A percentile compares a stretch with the other conserved stretches of the same genome.
These are phyloP conservation scores for Myzus persicae DNA, from an alignment of 1,140 invertebrate genomes.

Conservation along the genomic window DNA sequence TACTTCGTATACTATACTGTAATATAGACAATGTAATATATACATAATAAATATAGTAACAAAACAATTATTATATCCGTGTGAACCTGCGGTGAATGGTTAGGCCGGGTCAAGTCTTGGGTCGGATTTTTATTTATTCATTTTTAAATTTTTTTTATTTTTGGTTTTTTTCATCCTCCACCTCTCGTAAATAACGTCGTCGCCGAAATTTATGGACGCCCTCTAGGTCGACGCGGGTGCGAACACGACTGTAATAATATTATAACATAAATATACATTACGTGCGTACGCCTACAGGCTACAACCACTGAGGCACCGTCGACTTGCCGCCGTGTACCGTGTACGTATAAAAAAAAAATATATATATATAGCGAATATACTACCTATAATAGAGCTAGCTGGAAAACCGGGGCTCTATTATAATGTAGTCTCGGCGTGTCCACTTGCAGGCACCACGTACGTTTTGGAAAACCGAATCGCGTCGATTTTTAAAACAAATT, in stretches of 20 bases:
- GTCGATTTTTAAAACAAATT: not conserved
- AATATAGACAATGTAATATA: too few species aligned
- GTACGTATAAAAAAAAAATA: not conserved
- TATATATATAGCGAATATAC: not conserved
- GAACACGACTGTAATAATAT: not conserved
- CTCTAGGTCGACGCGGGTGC: not conserved
- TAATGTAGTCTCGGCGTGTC: not conserved
- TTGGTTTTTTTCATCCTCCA: not conserved
- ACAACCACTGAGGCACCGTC: not conserved
- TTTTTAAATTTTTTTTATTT: not conserved
- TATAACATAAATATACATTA: conserved; percentile 11
- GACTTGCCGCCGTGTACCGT: not conserved
- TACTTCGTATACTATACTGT: not conserved
- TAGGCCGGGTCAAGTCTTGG: not conserved
- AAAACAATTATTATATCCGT: not conserved
- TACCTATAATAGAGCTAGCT: not conserved
- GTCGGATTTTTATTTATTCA: not conserved
- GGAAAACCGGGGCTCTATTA: not conserved
- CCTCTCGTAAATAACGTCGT: not conserved
- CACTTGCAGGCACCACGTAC: not conserved
- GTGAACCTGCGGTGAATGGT: not conserved
- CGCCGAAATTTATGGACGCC: not conserved
- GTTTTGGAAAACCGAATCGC: not conserved
- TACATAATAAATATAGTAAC: too few species aligned
- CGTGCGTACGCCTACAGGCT: not conserved